phyloP scores from a whole-genome alignment of 1,140 invertebrate species.

The Vollenhovia emeryi region DNA sequence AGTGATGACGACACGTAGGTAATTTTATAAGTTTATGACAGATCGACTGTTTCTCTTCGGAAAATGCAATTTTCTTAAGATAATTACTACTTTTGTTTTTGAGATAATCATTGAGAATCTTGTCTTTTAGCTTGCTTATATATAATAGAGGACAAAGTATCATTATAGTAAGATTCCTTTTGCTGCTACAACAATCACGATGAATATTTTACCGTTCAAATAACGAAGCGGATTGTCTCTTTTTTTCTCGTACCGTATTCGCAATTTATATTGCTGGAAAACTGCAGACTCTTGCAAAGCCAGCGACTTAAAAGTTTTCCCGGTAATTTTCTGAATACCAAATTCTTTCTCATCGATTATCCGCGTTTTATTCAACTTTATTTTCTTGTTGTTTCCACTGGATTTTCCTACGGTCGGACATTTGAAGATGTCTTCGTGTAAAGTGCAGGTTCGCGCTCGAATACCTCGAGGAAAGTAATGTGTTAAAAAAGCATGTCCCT shows the following conservation, averaged over 20 bases:
- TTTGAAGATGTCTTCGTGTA: slow-evolving; percentile 27
- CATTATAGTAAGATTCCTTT: neutral
- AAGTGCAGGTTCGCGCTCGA: slow-evolving; percentile 13
- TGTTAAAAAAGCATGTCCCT: slow-evolving; percentile 28
- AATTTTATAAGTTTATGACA: neutral
- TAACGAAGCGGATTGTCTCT: slow-evolving; percentile 8
- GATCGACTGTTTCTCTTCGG: neutral
- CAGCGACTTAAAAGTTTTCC: slow-evolving; percentile 29
- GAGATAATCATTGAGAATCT: neutral
- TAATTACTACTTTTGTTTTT: neutral
- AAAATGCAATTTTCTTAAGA: neutral
- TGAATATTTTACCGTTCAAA: slow-evolving; percentile 28
- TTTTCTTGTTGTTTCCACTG: slow-evolving; percentile 8
- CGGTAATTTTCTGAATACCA: slow-evolving; percentile 47
- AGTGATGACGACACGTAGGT: neutral
- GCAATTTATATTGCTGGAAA: slow-evolving; percentile 29
- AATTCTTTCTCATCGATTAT: slow-evolving; percentile 49
- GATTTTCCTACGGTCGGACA: slow-evolving; percentile 2
- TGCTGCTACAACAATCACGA: neutral
- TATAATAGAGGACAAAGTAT: neutral
- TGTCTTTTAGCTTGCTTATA: neutral
- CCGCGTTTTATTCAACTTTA: slow-evolving; percentile 25
- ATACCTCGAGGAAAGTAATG: slow-evolving; percentile 23
- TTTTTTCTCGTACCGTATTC: neutral
- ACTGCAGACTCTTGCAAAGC: neutral